A percentile compares a stretch with the other conserved stretches of the same genome.
These are phyloP conservation scores for Drosophila watanabei DNA, from an alignment of 1,140 invertebrate species.

Conservation along the genomic window DNA sequence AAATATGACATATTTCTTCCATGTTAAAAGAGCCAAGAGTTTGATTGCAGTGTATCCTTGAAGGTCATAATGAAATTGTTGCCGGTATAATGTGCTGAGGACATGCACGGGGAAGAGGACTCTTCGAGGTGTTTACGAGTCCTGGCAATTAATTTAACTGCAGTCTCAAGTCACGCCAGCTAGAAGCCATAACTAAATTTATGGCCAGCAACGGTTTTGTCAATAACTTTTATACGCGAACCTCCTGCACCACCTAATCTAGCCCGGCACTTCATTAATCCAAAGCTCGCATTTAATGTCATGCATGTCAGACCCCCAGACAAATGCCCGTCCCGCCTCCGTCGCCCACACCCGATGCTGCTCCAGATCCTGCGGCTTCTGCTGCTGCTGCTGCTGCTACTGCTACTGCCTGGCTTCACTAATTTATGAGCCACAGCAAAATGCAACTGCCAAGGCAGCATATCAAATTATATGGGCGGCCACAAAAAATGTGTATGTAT, in stretches of 20 bases:
- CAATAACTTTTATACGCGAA: slow-evolving; percentile 71
- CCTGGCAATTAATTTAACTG: slow-evolving; percentile 79
- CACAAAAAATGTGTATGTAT: slow-evolving; percentile 61
- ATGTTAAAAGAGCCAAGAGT: not conserved
- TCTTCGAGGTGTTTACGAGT: slow-evolving; percentile 72
- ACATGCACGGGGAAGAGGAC: slow-evolving; percentile 45
- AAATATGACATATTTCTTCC: not conserved
- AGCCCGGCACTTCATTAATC: slow-evolving; percentile 79
- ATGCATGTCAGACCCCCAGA: slow-evolving; percentile 80
- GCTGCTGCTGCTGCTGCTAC: slow-evolving; percentile 18
- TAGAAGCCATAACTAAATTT: slow-evolving; percentile 76
- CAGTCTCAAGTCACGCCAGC: slow-evolving; percentile 62
- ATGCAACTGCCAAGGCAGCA: slow-evolving; percentile 79
- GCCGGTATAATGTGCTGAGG: slow-evolving; percentile 52
- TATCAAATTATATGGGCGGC: slow-evolving; percentile 81
- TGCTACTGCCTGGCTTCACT: slow-evolving; percentile 39
- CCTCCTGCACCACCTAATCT: slow-evolving; percentile 64
- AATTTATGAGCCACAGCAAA: slow-evolving; percentile 78
- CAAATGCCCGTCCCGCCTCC: slow-evolving; percentile 53
- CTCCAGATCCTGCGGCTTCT: slow-evolving; percentile 11
- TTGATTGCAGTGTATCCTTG: slow-evolving; percentile 11
- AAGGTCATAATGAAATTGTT: slow-evolving; percentile 26
- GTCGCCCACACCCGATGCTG: slow-evolving; percentile 1
- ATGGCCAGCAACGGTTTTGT: slow-evolving; percentile 81
- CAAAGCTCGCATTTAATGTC: slow-evolving; percentile 75